These are phyloP conservation scores for Ochlodes sylvanus DNA, from an alignment of 2,888 invertebrate species.

Conservation along the genomic window DNA sequence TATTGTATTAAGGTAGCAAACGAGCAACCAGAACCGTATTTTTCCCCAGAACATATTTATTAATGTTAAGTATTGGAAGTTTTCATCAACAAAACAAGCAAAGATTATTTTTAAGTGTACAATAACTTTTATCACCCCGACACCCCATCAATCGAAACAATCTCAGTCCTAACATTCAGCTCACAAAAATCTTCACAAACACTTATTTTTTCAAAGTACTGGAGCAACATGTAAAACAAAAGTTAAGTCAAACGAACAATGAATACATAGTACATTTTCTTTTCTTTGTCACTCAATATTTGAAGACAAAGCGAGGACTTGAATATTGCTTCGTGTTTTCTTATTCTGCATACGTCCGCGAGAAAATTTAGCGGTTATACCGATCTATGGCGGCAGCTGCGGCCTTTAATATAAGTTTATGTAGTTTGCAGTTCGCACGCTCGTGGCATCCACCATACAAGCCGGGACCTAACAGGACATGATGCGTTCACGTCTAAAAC, in stretches of 20 bases:
- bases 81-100: too few species aligned
- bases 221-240: neutral
- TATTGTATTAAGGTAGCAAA: too few species aligned
- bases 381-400: conserved; percentile 1
- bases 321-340: neutral
- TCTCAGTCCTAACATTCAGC: too few species aligned
- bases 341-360: neutral
- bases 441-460: too few species aligned
- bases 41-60: too few species aligned
- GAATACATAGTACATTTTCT: neutral
- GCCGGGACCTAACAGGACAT: too few species aligned
- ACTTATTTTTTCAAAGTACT: neutral
- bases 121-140: too few species aligned
- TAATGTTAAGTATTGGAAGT: too few species aligned
- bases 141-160: too few species aligned
- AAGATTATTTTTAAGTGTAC: too few species aligned
- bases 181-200: neutral
- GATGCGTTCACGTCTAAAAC: too few species aligned
- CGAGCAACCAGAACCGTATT: too few species aligned
- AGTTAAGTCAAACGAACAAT: neutral
- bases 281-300: neutral
- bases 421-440: neutral
- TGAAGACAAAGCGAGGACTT: neutral
- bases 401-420: conserved; percentile 5
- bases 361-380: conserved; percentile 1